Evolutionary conservation across 2,797 vertebrate genomes (phyloP).

Genomic region (Arrhamphus sclerolepis): DNA sequence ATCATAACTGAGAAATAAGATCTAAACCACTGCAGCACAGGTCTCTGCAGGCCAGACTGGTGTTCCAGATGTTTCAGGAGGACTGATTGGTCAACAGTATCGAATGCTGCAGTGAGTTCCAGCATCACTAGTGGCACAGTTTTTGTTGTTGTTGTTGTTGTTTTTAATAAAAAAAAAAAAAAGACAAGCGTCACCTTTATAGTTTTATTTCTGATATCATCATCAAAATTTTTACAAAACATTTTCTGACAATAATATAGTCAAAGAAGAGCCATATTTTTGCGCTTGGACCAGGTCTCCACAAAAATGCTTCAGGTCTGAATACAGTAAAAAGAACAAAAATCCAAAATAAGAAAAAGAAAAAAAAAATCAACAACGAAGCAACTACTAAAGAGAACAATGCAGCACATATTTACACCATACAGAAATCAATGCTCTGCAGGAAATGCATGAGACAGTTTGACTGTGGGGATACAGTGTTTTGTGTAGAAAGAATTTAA

Average conservation of each 20-base stretch:
- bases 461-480: constrained; percentile 57
- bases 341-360: constrained; percentile 31
- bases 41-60: no score
- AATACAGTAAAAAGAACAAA: constrained; percentile 74
- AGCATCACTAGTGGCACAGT: no score
- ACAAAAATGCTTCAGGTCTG: constrained; percentile 79
- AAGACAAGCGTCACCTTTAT: constrained; percentile 76
- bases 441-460: constrained; percentile 61
- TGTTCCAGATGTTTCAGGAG: no score
- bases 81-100: no score
- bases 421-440: constrained; percentile 66
- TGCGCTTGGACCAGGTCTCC: constrained; percentile 82
- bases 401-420: constrained; percentile 84
- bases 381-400: constrained; percentile 76
- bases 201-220: constrained; percentile 88
- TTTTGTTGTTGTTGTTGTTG: no score
- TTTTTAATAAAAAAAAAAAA: background rate
- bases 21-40: no score
- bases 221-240: constrained; percentile 90
- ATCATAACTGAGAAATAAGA: no score
- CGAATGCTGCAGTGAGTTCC: no score
- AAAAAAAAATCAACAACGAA: constrained; percentile 65
- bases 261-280: constrained; percentile 86
- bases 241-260: constrained; percentile 89
- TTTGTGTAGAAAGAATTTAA: constrained; percentile 45